Base-by-base conservation (phyloP, 2,113 vertebrate genomes). In the Engraulis encrasicolus region DNA sequence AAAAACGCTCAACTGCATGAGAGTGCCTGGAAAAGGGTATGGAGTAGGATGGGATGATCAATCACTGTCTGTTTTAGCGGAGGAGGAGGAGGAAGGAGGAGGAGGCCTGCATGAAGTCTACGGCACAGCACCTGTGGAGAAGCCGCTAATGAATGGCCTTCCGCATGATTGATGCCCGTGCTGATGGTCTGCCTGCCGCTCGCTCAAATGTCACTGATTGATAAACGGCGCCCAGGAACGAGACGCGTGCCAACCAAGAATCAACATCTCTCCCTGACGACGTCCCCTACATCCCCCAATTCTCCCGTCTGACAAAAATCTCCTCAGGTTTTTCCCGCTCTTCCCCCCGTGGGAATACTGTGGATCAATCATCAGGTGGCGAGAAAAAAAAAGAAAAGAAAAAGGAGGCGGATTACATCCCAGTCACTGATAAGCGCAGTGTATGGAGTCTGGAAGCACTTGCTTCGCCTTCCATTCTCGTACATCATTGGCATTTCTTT, bases 81-180 rank as follows among this genome's bases (percentile, higher is more conserved):
- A n/a, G n/a, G n/a, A n/a, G n/a, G n/a, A n/a, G n/a, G n/a, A n/a
- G n/a, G n/a, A n/a, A n/a, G 34, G 85, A 71, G 80, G 74, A 52
- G 82, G 27, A 82, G 78, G 37, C 61, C 84, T 83, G 82, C 77
- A 34, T 50, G 50, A 85, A 27, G 52, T 36, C 20, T 87, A 81
- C 79, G 80, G 82, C 81, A 20, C 36, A 58, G 78, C 66, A 48
- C 66, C 27, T 20, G 66, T 81, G 1, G 27, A 23, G 66, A 50
- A 81, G 71, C 86, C 84, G 78, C 88, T 85, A 80, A 86, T 84
- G 84, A 90, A 84, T 86, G 83, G 82, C 81, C 81, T 71, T 6
- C 7, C n/a, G 48, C 80, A 83, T 86, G 79, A 87, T 45, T n/a
- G 83, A 88, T 84, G 81, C 40, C 9, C 36, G 14, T 40, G 20